Base-by-base conservation (phyloP, 1,140 invertebrate genomes). In the Bradysia coprophila region DNA sequence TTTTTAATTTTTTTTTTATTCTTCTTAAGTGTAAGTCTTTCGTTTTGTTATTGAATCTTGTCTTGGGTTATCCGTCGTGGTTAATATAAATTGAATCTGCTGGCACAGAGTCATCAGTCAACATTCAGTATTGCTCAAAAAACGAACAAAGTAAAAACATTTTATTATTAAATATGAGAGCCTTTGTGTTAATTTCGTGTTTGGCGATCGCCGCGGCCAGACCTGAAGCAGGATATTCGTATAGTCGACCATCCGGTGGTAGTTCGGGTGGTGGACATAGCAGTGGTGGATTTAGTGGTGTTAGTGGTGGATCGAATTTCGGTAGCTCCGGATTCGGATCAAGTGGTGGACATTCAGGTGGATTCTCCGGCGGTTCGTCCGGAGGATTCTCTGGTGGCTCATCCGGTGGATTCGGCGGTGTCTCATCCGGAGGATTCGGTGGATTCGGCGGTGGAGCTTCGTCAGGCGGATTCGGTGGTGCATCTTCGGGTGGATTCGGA, bases 151-250 rank as follows among this genome's bases (percentile, higher is more conserved):
- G 44, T 18, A 38, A 38, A 4, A 38, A 34, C 32, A 15, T 16
- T 3, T 5, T 15, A 34, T 34, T 31, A 31, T 9, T 9, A n/a
- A 39, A 10, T 47, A 61, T 61, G 58, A 60, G 57, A 60, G 51
- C 55, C 42, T 61, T 61, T 43, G 57, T 61, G 60, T 61, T 71
- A 58, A 63, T 71, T 56, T 67, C 69, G 48, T 68, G 71, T 46
- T 64, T 70, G 64, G 69, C 69, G 19, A 52, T 71, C 55, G 68
- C 68, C 53, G 65, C 66, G 49, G 71, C 69, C 28, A 61, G 69
- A 43, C 70, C 70, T 48, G 70, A 73, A 59, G 67, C 70, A 16
- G 69, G 69, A 46, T 73, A 73, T 56, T 66, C 62, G 50, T 73
- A 73, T 54, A 70, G 67, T 45, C 64, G 68, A 43, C 69, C 67